Percentiles rank a stretch among this genome's conserved stretches.
These are phyloP conservation scores for Styela clava DNA, from an alignment of 23 tunicate genomes.

Conservation along the genomic window DNA sequence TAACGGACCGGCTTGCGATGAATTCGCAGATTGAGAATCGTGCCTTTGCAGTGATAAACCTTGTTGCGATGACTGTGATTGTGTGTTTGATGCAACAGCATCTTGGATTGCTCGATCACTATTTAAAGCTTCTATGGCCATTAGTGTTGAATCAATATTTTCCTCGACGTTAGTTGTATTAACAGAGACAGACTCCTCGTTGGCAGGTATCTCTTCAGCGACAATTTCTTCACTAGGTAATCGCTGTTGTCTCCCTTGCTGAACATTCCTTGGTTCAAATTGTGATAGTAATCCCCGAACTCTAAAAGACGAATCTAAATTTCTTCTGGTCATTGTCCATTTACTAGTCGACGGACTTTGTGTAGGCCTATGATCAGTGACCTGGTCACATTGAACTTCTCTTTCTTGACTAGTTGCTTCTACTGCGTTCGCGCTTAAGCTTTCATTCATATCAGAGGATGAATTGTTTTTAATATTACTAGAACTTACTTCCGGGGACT, in stretches of 20 bases:
- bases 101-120: neutral
- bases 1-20: neutral
- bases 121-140: neutral
- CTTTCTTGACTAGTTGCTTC: neutral
- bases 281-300: constrained; percentile 14
- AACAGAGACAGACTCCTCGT: neutral
- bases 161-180: neutral
- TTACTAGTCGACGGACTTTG: neutral
- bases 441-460: neutral
- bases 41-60: neutral
- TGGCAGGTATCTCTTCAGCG: neutral
- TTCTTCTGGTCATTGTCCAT: constrained; percentile 3
- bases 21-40: neutral
- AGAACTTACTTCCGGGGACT: constrained; percentile 33
- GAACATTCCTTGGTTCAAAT: neutral
- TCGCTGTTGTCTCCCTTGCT: neutral
- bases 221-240: neutral
- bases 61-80: neutral
- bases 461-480: constrained; percentile 9
- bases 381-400: neutral
- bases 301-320: neutral
- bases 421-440: neutral
- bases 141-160: constrained; percentile 8
- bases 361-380: neutral
- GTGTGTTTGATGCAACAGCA: neutral